Evolutionary conservation across 2,888 invertebrate species (phyloP), one percentile per base, ranked within the genome.

Genomic region (Drosophila infuscata): DNA sequence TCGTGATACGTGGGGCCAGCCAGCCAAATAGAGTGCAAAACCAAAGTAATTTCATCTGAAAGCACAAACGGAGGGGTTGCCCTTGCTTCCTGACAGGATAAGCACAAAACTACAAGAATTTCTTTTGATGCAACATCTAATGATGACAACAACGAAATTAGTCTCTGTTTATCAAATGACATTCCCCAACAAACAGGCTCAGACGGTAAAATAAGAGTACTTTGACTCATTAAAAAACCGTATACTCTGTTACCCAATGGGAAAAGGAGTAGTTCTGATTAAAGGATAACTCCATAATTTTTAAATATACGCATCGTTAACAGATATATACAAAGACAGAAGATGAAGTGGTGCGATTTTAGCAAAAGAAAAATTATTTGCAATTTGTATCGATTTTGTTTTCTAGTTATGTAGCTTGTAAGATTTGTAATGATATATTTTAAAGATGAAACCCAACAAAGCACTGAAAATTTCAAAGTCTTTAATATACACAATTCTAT

Each of bases 211-310:
- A 41, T 8, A 53, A 60, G 52, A 57, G 60, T 70, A 75, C 73
- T 86, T 83, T 78, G 78, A 38, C 71, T 86, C 71, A 83, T 86
- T 83, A 81, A 75, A 81, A 78, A 72, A 80, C 49, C 9, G 15
- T 17, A 59, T 25, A 46, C 46, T 8, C 46, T 46, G 7, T 15
- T 4, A 25, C 46, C 25, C 15, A 29, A 8, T 15, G 15, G 8
- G 8, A 2, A 15, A 15, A 15, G 15, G 15, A 46, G 15, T 46
- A n/a, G 5, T 41, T n/a, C 0, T 0, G n/a, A 9, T 2, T 41
- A 4, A 46, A 15, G 8, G 25, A 46, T 15, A 46, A 25, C 25
- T 7, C 6, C 8, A 15, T 1, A 46, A 15, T 25, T 0, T 7
- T 46, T 20, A 12, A 46, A 7, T 46, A 46, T 7, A 12, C 0